Evolutionary conservation across 2,888 invertebrate species (phyloP).

Genomic region (Syrista parreyssii): DNA sequence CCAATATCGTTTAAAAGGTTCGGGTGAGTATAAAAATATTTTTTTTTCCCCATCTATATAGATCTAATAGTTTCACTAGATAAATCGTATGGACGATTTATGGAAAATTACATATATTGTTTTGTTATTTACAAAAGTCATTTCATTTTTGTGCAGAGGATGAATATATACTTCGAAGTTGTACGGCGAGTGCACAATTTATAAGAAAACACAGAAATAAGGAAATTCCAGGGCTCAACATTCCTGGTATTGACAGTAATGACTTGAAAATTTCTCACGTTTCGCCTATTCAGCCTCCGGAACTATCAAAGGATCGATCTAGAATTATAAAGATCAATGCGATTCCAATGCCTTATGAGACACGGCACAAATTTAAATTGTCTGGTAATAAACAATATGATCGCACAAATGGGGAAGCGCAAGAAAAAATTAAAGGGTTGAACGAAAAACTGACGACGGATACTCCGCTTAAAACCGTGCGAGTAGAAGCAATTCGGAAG

Average conservation of each 20-base stretch:
- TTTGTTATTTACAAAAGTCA: neutral
- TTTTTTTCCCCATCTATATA: neutral
- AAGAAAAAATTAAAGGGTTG: conserved; percentile 1
- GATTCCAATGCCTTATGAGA: conserved; percentile 9
- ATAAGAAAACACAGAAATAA: conserved; percentile 43
- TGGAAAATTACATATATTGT: conserved; percentile 8
- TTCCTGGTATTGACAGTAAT: neutral
- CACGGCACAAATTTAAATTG: conserved; percentile 9
- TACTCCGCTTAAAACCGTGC: conserved; percentile 51
- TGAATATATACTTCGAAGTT: conserved; percentile 55
- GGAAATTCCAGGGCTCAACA: neutral
- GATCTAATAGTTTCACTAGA: neutral
- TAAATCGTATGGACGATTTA: neutral
- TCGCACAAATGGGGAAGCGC: neutral
- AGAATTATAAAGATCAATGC: conserved; percentile 15
- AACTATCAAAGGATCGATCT: neutral
- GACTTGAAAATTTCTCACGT: neutral
- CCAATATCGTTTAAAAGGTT: conserved; percentile 33
- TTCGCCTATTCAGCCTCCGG: neutral
- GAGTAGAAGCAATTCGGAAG: conserved; percentile 41
- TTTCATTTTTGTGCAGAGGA: conserved; percentile 36
- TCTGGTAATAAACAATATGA: conserved; percentile 2
- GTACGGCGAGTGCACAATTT: conserved; percentile 56
- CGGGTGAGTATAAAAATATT: conserved; percentile 32
- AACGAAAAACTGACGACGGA: conserved; percentile 30